These are phyloP conservation scores for Orientallactaga sibirica DNA, from an alignment of 2,797 vertebrate genomes.

Conservation along the genomic window DNA sequence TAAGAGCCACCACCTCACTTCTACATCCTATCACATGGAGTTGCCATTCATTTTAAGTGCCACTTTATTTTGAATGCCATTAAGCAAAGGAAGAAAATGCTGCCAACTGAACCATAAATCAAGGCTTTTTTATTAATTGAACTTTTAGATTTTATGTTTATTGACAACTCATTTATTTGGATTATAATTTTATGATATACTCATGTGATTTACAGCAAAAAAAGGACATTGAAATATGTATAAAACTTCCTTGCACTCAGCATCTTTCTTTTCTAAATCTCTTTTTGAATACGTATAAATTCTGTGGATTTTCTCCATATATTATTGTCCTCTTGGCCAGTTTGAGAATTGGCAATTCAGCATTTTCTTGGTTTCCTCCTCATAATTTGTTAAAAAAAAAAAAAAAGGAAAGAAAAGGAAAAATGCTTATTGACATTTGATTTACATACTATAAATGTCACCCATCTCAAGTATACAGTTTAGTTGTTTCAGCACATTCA, in stretches of 20 bases:
- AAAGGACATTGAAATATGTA: slow-evolving; percentile 24
- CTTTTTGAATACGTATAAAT: slow-evolving; percentile 22
- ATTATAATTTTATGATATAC: slow-evolving; percentile 45
- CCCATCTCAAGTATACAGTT: neutral
- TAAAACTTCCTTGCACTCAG: neutral
- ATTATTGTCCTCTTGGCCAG: neutral
- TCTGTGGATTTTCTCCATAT: neutral
- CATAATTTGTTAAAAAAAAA: neutral
- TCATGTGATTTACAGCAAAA: slow-evolving; percentile 26
- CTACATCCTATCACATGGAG: neutral
- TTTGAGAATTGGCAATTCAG: neutral
- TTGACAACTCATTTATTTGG: slow-evolving; percentile 24
- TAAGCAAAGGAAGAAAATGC: slow-evolving; percentile 53
- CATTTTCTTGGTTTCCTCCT: neutral
- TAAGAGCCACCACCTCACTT: neutral
- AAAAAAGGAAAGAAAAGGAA: too few species aligned
- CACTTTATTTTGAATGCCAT: slow-evolving; percentile 63
- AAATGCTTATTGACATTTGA: neutral
- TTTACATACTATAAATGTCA: neutral
- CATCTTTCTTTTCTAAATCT: slow-evolving; percentile 48
- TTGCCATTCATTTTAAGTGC: slow-evolving; percentile 41
- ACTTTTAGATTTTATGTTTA: slow-evolving; percentile 27
- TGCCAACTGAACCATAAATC: slow-evolving; percentile 10
- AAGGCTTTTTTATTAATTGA: slow-evolving; percentile 25
- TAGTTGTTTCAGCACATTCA: neutral